These are phyloP conservation scores for Anolis carolinensis DNA, from an alignment of 2,113 vertebrate species.

Conservation along the genomic window DNA sequence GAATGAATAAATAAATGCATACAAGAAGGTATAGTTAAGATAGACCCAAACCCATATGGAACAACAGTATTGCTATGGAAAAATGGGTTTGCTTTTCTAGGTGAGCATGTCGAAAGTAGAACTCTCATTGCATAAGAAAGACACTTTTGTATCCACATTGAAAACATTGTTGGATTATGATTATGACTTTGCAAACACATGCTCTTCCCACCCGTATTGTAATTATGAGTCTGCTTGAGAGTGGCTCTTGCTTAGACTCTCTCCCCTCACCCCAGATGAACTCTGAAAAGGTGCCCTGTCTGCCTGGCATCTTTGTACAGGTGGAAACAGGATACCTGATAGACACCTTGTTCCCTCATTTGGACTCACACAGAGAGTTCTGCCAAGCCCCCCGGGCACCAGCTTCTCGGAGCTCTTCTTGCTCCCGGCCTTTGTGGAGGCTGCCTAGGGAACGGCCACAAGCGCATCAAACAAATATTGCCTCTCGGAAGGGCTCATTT, in stretches of 20 bases:
- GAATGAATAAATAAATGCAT: too few species aligned
- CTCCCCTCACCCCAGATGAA: not conserved
- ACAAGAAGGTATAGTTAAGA: too few species aligned
- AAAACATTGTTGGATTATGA: not conserved
- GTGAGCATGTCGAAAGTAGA: not conserved
- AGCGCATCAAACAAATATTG: constrained; percentile 48
- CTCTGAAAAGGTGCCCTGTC: not conserved
- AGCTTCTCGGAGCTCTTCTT: not conserved
- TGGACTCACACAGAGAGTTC: not conserved
- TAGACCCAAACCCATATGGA: not conserved
- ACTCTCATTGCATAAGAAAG: not conserved
- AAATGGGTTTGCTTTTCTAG: not conserved
- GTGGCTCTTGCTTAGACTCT: not conserved
- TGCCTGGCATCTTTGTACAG: not conserved
- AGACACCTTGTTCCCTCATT: not conserved
- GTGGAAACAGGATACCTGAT: not conserved
- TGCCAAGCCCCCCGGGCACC: not conserved
- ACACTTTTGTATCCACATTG: too few species aligned
- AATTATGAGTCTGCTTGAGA: not conserved
- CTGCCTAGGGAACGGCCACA: constrained; percentile 21
- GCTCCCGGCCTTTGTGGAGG: constrained; percentile 10
- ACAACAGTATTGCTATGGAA: not conserved
- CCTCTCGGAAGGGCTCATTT: constrained; percentile 42
- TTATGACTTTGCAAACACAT: not conserved
- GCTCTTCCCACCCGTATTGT: too few species aligned